Base-by-base conservation (phyloP, 2,888 invertebrate genomes). In the Sinohyriopsis cumingii region DNA sequence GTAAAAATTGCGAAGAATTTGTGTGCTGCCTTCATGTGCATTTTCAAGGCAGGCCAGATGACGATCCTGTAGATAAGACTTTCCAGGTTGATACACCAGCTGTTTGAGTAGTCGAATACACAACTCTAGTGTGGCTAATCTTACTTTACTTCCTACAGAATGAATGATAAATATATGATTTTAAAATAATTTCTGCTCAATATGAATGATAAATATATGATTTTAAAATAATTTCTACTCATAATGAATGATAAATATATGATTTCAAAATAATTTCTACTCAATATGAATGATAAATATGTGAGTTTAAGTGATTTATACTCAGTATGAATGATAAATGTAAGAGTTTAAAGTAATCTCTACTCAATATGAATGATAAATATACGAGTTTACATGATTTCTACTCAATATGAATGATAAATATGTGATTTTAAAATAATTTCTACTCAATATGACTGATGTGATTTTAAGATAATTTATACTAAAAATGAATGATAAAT, bases 61-160 rank as follows among this genome's bases (percentile, higher is more conserved):
- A 24, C 92, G 89, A 77, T 95, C 95, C 67, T 92, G 92, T 56
- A 95, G 91, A 78, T 92, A 91, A 79, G 92, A 93, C 78, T 81
- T 79, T 19, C 92, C 93, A 20, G 88, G 87, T 24, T 84, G 86
- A 75, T 90, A 91, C 72, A 93, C 87, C 85, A 95, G 90, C 89
- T 94, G 94, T 86, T 94, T 92, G 69, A 98, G 91, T 59, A 99
- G 91, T 67, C 95, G 94, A 72, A 96, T 93, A 59, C 95, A 93
- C 84, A 99, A 92, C 89, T 99, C 98, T 77, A 98, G 91, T 0
- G 98, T 98, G 9, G 97, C 95, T 67, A 99, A 92, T 12, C 99
- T 94, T 33, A 99, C 95, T 89, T 94, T 94, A 82, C 95, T 95
- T 33, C 94, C 96, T 94, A 87, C 20, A 71, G 74, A 33, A 56